These are phyloP conservation scores for Lamellibrachia columna DNA, from an alignment of 2,888 invertebrate species.

Conservation along the genomic window DNA sequence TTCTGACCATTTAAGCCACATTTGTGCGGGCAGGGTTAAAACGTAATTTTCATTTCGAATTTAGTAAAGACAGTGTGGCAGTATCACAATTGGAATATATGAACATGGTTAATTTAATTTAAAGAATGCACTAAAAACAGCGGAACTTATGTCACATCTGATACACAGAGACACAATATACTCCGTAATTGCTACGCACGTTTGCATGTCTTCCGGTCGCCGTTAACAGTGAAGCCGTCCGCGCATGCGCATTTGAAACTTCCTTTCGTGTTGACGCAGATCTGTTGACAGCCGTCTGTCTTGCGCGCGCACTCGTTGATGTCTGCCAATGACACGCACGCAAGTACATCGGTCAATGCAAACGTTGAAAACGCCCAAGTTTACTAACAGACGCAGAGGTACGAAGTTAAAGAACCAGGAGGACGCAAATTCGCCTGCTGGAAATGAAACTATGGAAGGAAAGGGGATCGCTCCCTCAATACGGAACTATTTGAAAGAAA, in stretches of 20 bases:
- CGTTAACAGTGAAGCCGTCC: slow-evolving; percentile 10
- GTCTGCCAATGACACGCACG: not conserved
- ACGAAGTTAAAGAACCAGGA: too few relatives aligned
- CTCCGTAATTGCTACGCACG: slow-evolving; percentile 16
- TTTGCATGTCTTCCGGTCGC: slow-evolving; percentile 21
- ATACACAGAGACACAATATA: not conserved
- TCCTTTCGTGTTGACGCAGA: slow-evolving; percentile 17
- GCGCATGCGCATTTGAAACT: slow-evolving; percentile 12
- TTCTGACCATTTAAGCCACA: too few relatives aligned
- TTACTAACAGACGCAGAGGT: not conserved
- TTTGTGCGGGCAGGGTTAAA: too few relatives aligned
- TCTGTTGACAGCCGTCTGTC: slow-evolving; percentile 22
- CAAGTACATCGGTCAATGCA: not conserved
- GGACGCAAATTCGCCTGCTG: too few relatives aligned
- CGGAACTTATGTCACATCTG: too few relatives aligned
- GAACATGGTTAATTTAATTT: too few relatives aligned
- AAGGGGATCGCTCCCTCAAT: too few relatives aligned
- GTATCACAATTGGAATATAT: not conserved
- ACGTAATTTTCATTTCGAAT: too few relatives aligned
- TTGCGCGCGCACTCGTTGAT: slow-evolving; percentile 21
- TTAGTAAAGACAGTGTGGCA: too few relatives aligned
- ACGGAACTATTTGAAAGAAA: too few relatives aligned
- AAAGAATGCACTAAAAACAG: too few relatives aligned
- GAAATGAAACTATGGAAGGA: too few relatives aligned
- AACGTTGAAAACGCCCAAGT: not conserved